These are phyloP conservation scores for Nezara viridula DNA, from an alignment of 2,888 invertebrate species.

Conservation along the genomic window DNA sequence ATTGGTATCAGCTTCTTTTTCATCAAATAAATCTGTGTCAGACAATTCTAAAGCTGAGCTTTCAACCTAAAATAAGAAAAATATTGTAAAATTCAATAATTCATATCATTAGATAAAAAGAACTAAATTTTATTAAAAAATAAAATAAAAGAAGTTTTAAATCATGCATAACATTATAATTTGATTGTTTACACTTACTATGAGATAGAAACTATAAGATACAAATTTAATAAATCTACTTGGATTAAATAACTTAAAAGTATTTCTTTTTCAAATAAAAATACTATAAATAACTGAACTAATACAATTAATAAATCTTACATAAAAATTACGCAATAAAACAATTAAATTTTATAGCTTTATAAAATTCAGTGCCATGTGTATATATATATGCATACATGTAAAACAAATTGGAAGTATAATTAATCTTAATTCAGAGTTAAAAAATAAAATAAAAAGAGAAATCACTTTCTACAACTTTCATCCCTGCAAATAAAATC, in stretches of 20 bases:
- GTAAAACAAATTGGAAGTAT: too few relatives aligned
- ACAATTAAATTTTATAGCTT: too few relatives aligned
- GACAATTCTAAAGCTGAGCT: slow-evolving; percentile 7
- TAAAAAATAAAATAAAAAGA: background rate
- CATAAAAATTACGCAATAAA: too few relatives aligned
- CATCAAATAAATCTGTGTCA: slow-evolving; percentile 55
- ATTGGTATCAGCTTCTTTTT: slow-evolving; percentile 11
- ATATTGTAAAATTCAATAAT: background rate
- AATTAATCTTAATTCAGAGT: too few relatives aligned
- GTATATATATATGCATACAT: too few relatives aligned
- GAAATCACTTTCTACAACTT: background rate
- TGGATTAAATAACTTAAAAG: background rate
- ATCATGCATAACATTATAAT: background rate
- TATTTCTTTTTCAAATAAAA: background rate
- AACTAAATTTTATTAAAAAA: background rate
- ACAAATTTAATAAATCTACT: background rate
- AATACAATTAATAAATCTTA: too few relatives aligned
- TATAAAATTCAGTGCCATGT: too few relatives aligned
- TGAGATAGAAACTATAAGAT: background rate
- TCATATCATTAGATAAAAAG: background rate
- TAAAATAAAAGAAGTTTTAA: background rate
- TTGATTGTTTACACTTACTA: background rate
- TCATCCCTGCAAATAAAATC: background rate
- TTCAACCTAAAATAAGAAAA: slow-evolving; percentile 22
- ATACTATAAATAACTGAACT: too few relatives aligned